Evolutionary conservation across 2,797 vertebrate species (phyloP).

Genomic region (Melopsittacus undulatus): DNA sequence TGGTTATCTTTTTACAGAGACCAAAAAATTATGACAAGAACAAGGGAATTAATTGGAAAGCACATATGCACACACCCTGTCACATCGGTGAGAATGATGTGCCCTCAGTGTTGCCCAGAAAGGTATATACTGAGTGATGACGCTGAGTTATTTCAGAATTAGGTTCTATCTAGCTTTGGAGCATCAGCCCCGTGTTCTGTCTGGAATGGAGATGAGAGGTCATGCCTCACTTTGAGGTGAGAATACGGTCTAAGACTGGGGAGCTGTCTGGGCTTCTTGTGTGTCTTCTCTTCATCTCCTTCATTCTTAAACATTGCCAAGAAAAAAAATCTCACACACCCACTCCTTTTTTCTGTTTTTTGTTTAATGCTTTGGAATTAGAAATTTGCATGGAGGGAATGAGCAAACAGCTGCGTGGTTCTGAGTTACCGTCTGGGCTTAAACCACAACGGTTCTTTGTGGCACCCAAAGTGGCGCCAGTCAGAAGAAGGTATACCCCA

Average conservation of each 20-base stretch:
- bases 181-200: not conserved
- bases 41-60: not conserved
- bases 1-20: not conserved
- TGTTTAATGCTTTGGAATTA: not conserved
- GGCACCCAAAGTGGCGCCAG: not conserved
- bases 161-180: not conserved
- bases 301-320: not conserved
- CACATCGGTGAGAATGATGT: fast-evolving
- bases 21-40: not conserved
- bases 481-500: not conserved
- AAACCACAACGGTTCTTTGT: not conserved
- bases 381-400: not conserved
- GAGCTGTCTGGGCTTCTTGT: not conserved
- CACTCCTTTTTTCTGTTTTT: not conserved
- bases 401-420: not conserved
- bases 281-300: not conserved
- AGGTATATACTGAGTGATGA: not conserved
- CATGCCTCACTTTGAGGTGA: not conserved
- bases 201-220: not conserved
- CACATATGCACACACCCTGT: fast-evolving
- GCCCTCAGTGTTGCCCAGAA: not conserved
- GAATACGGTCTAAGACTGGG: not conserved
- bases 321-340: not conserved
- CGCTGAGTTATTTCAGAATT: not conserved
- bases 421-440: not conserved